A percentile compares a stretch with the other conserved stretches of the same genome.
These are phyloP conservation scores for Tinea trinotella DNA, from an alignment of 2,888 invertebrate genomes.

Conservation along the genomic window DNA sequence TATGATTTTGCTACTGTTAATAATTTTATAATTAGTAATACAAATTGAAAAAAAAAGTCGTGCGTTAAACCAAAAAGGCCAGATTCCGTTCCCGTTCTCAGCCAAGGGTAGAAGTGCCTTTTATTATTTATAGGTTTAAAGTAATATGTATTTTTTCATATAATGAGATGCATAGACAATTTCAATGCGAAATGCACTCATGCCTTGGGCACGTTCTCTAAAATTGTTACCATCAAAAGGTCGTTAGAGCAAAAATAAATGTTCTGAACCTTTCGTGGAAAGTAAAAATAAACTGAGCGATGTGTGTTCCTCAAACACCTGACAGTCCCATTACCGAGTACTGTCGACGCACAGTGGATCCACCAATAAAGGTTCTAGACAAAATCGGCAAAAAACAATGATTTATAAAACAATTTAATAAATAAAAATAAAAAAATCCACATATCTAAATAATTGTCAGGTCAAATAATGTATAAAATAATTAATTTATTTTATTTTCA, in stretches of 20 bases:
- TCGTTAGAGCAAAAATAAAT: slow-evolving; percentile 38
- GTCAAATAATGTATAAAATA: no score
- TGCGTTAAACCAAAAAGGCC: no score
- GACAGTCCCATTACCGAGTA: slow-evolving; percentile 57
- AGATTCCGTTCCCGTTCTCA: no score
- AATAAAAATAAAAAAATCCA: no score
- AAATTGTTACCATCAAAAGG: slow-evolving; percentile 17
- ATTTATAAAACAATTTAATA: no score
- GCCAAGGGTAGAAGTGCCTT: no score
- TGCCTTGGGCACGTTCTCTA: slow-evolving; percentile 16
- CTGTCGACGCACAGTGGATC: slow-evolving; percentile 40
- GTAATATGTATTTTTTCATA: neutral
- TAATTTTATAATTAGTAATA: no score
- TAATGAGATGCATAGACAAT: slow-evolving; percentile 16
- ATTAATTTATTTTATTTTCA: no score
- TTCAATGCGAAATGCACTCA: slow-evolving; percentile 11
- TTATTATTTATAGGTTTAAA: neutral
- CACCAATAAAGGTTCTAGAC: neutral
- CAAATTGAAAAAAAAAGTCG: no score
- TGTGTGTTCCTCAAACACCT: slow-evolving; percentile 49
- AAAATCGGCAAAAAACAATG: no score
- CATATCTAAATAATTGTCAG: no score
- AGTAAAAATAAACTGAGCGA: slow-evolving; percentile 46
- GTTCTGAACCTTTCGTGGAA: slow-evolving; percentile 37
- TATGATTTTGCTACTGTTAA: no score